Conservation (phyloP, 2,113 vertebrate species). For the Nicator chloris region DNA sequence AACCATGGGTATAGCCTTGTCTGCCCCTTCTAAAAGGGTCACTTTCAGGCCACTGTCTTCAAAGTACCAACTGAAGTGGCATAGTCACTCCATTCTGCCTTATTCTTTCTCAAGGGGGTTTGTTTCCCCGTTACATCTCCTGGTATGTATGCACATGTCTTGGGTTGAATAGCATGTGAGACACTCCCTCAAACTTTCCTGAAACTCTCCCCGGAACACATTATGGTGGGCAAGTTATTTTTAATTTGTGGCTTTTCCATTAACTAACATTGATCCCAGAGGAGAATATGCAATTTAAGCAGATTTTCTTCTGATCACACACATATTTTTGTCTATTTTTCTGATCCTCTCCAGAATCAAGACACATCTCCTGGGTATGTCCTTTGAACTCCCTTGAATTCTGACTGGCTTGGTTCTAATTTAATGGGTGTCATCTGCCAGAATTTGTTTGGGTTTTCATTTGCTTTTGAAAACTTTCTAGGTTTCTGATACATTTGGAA, state of each 20-base stretch:
- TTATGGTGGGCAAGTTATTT: neutral
- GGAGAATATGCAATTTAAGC: neutral
- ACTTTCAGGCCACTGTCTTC: neutral
- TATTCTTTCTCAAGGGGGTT: neutral
- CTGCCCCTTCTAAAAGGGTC: neutral
- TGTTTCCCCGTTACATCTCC: neutral
- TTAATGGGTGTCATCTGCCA: neutral
- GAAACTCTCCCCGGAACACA: neutral
- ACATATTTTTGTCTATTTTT: neutral
- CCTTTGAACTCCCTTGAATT: neutral
- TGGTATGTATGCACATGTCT: neutral
- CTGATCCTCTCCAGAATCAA: neutral
- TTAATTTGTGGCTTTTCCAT: neutral
- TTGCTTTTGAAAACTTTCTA: neutral
- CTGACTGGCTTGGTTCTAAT: neutral
- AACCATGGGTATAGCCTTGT: neutral
- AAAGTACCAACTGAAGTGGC: neutral
- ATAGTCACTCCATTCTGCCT: neutral
- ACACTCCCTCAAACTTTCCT: neutral
- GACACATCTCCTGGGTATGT: fast-evolving
- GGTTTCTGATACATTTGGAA: neutral
- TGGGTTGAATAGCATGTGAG: neutral
- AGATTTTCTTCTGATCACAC: neutral
- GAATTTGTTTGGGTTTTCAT: neutral
- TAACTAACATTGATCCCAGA: neutral